These are phyloP conservation scores for Cephalopterus ornatus DNA, from an alignment of 2,113 vertebrate species.

Conservation along the genomic window DNA sequence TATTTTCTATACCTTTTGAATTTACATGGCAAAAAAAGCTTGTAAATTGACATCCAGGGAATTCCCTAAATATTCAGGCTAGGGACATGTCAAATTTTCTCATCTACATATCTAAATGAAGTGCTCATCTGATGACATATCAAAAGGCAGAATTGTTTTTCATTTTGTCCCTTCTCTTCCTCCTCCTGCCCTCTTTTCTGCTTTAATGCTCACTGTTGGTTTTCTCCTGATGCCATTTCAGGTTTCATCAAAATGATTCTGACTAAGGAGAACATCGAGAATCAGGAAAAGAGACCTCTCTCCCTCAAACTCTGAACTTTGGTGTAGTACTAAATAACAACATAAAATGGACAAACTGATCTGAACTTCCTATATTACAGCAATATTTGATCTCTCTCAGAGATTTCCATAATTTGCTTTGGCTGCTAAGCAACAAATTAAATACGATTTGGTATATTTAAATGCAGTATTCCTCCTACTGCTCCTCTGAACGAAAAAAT, in stretches of 20 bases:
- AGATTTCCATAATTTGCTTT: constrained; percentile 60
- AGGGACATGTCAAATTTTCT: background rate
- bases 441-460: constrained; percentile 49
- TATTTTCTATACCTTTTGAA: background rate
- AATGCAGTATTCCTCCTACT: constrained; percentile 59
- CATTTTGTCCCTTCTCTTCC: background rate
- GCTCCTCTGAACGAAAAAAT: constrained; percentile 36
- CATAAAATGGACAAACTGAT: background rate
- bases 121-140: background rate
- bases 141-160: background rate
- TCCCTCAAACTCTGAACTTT: background rate
- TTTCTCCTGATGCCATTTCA: background rate
- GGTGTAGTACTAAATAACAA: background rate
- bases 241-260: background rate
- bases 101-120: background rate
- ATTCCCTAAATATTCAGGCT: background rate
- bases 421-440: constrained; percentile 73
- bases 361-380: constrained; percentile 4
- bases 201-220: background rate
- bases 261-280: background rate
- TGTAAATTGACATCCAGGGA: background rate
- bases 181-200: background rate
- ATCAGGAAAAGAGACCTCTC: background rate
- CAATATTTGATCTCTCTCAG: constrained; percentile 15
- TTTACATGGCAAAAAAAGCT: background rate